Conservation (phyloP, 2,113 vertebrate species). For the Myiopsitta monachus region DNA sequence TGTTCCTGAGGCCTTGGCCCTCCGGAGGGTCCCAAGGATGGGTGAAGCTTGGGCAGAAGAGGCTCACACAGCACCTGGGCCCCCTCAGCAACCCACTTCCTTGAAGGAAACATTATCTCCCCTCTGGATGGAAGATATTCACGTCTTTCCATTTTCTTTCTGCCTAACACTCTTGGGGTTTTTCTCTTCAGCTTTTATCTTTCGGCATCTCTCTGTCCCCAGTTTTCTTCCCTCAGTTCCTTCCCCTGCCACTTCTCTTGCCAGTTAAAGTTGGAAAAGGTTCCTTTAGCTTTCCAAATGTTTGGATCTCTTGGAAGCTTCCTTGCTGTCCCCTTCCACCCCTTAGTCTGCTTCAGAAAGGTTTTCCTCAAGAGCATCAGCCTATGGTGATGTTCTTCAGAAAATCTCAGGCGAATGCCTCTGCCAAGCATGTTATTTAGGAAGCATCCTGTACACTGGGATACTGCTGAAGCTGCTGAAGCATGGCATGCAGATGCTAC, state of each 20-base stretch:
- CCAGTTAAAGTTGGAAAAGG: not conserved
- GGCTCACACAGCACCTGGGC: not conserved
- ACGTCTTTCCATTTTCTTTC: not conserved
- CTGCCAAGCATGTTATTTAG: not conserved
- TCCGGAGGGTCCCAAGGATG: not conserved
- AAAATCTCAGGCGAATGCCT: not conserved
- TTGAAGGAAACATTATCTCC: not conserved
- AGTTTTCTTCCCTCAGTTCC: not conserved
- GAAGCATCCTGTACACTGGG: not conserved
- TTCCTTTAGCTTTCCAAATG: not conserved
- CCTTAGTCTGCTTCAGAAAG: not conserved
- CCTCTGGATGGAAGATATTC: not conserved
- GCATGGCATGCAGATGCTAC: not conserved
- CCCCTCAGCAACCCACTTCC: not conserved
- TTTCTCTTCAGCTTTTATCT: not conserved
- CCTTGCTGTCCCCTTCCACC: not conserved
- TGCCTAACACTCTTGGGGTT: not conserved
- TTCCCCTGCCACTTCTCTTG: not conserved
- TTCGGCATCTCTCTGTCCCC: not conserved
- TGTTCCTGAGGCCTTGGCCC: not conserved
- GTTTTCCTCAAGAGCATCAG: not conserved
- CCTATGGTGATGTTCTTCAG: not conserved
- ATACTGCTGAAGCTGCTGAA: not conserved
- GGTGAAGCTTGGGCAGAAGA: constrained; percentile 2
- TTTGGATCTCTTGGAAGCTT: constrained; percentile 1